Conservation (phyloP, 2,113 vertebrate genomes). For the Tautogolabrus adspersus region DNA sequence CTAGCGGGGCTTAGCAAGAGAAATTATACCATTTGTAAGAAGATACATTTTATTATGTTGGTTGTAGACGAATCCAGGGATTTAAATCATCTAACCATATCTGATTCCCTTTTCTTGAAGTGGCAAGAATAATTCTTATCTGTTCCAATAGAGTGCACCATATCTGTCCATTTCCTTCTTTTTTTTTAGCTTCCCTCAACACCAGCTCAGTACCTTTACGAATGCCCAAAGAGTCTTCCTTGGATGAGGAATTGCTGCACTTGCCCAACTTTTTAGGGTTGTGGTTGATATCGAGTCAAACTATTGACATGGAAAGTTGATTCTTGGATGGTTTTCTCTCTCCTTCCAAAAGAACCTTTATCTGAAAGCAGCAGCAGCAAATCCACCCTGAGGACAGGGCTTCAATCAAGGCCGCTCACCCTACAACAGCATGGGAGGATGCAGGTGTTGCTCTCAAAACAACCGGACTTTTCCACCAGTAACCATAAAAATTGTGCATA, state of each 20-base stretch:
- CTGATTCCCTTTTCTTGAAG: background rate
- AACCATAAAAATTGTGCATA: slow-evolving; percentile 9
- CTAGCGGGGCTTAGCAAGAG: background rate
- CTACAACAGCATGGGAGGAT: background rate
- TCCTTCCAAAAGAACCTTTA: background rate
- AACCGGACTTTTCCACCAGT: slow-evolving; percentile 28
- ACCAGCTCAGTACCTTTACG: background rate
- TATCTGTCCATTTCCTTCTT: slow-evolving; percentile 8
- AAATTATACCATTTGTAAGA: slow-evolving; percentile 9
- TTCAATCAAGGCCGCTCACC: slow-evolving; percentile 9
- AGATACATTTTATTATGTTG: slow-evolving; percentile 2
- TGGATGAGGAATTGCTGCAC: slow-evolving; percentile 37
- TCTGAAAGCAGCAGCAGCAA: slow-evolving; percentile 9
- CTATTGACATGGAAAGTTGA: slow-evolving; percentile 10
- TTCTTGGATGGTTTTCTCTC: slow-evolving; percentile 4
- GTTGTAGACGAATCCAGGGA: background rate
- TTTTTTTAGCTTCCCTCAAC: slow-evolving; percentile 1
- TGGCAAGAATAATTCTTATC: background rate
- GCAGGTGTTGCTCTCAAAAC: slow-evolving; percentile 9
- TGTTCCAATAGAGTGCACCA: background rate
- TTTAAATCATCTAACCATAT: slow-evolving; percentile 23
- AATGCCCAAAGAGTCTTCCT: slow-evolving; percentile 11
- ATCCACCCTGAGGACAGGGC: slow-evolving; percentile 1
- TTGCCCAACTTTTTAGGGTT: slow-evolving; percentile 23
- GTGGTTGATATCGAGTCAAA: slow-evolving; percentile 30